Evolutionary conservation across 2,113 vertebrate genomes (phyloP).

Genomic region (Clinocottus analis): DNA sequence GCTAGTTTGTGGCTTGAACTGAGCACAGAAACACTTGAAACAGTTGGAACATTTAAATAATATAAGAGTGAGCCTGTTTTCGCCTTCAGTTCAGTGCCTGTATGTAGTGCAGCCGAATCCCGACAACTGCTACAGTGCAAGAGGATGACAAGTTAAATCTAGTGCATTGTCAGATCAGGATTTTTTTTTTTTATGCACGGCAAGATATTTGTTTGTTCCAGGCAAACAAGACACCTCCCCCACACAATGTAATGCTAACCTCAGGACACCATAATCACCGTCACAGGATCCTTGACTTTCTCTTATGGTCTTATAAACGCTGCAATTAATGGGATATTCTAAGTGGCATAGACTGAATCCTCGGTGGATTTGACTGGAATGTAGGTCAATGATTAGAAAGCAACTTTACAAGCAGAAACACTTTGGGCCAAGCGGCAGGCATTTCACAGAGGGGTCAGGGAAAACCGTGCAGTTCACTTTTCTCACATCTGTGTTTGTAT

Average conservation of each 20-base stretch:
- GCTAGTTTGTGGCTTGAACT: conserved; percentile 30
- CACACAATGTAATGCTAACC: neutral
- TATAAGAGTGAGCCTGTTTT: conserved; percentile 32
- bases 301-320: conserved; percentile 18
- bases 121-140: neutral
- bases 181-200: conserved; percentile 33
- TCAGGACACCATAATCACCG: conserved; percentile 23
- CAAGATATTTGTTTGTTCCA: conserved; percentile 25
- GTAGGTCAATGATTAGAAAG: conserved; percentile 35
- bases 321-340: conserved; percentile 18
- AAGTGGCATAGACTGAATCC: conserved; percentile 28
- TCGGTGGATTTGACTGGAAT: conserved; percentile 60
- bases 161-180: conserved; percentile 9
- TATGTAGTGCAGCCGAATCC: neutral
- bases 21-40: conserved; percentile 51
- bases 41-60: conserved; percentile 50
- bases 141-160: conserved; percentile 3
- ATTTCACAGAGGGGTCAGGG: conserved; percentile 48
- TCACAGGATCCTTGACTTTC: conserved; percentile 20
- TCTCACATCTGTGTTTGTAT: conserved; percentile 14
- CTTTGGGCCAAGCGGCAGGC: conserved; percentile 29
- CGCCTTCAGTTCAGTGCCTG: neutral
- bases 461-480: conserved; percentile 8
- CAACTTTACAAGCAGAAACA: conserved; percentile 46
- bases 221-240: conserved; percentile 24